Conservation (phyloP, 2,797 vertebrate genomes). For the Ptychadena robeensis region DNA sequence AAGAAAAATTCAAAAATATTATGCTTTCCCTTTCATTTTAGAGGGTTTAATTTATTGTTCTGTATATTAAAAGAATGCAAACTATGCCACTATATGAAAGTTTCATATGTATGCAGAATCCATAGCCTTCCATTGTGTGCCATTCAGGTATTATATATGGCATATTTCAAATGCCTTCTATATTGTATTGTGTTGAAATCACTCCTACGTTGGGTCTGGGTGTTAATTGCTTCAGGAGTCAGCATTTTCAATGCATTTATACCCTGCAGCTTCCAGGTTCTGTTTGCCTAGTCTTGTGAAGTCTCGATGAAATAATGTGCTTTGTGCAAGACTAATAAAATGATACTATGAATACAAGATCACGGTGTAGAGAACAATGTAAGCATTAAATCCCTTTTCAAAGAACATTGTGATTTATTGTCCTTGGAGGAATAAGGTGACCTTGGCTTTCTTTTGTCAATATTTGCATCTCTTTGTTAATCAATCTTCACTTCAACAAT, state of each 20-base stretch:
- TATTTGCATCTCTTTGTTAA: conserved; percentile 45
- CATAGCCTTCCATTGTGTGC: not conserved
- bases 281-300: conserved; percentile 15
- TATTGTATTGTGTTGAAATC: conserved; percentile 4
- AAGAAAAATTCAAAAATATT: too few species aligned
- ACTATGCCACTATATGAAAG: not conserved
- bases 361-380: conserved; percentile 28
- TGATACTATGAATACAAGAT: conserved; percentile 11
- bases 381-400: conserved; percentile 8
- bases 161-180: not conserved
- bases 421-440: conserved; percentile 46
- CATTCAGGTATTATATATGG: not conserved
- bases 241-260: not conserved
- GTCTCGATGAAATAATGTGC: conserved; percentile 34
- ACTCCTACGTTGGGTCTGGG: not conserved
- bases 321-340: conserved; percentile 48
- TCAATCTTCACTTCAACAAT: conserved; percentile 51
- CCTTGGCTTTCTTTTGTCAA: conserved; percentile 52
- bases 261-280: not conserved
- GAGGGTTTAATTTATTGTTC: too few species aligned
- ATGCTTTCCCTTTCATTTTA: not conserved
- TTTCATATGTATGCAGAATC: not conserved
- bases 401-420: conserved; percentile 53
- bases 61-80: not conserved
- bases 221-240: conserved; percentile 29